These are phyloP conservation scores for Habrosyne pyritoides DNA, from an alignment of 2,888 invertebrate genomes.

Conservation along the genomic window DNA sequence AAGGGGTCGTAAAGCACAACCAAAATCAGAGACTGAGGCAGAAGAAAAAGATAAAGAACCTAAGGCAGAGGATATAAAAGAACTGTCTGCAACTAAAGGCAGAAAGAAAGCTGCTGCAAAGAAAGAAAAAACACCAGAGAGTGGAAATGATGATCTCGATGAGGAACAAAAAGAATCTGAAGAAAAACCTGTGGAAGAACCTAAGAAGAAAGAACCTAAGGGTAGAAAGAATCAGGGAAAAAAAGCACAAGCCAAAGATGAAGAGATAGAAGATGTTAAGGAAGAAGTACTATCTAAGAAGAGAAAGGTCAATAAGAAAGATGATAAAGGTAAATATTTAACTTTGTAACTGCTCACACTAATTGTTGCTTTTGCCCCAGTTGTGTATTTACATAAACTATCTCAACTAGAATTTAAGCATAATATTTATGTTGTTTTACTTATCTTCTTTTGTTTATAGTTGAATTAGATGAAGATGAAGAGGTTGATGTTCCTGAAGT, in stretches of 20 bases:
- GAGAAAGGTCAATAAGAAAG: conserved; percentile 59
- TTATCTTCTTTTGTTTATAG: conserved; percentile 34
- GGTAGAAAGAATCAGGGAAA: conserved; percentile 60
- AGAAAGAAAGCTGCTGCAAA: conserved; percentile 42
- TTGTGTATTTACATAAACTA: too few relatives aligned
- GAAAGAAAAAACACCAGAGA: conserved; percentile 51
- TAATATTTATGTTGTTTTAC: neutral
- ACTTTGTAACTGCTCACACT: neutral
- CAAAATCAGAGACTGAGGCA: conserved; percentile 38
- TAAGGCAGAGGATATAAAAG: conserved; percentile 25
- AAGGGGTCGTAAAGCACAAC: conserved; percentile 42
- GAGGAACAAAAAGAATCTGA: conserved; percentile 32
- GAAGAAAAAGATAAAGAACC: conserved; percentile 26
- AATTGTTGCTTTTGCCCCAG: neutral
- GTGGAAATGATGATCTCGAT: conserved; percentile 42
- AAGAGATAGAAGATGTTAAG: conserved; percentile 44
- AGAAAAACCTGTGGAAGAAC: conserved; percentile 49
- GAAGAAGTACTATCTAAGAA: conserved; percentile 55
- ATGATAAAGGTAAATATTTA: conserved; percentile 52
- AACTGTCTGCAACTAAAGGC: conserved; percentile 35
- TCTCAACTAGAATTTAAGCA: too few relatives aligned
- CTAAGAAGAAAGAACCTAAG: conserved; percentile 66
- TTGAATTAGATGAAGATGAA: conserved; percentile 52
- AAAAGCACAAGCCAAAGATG: conserved; percentile 59
- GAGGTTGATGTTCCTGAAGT: conserved; percentile 55